Percentiles rank a stretch among this genome's conserved stretches.
Evolutionary conservation across 2,797 vertebrate genomes (phyloP).

Genomic region (Huso huso): DNA sequence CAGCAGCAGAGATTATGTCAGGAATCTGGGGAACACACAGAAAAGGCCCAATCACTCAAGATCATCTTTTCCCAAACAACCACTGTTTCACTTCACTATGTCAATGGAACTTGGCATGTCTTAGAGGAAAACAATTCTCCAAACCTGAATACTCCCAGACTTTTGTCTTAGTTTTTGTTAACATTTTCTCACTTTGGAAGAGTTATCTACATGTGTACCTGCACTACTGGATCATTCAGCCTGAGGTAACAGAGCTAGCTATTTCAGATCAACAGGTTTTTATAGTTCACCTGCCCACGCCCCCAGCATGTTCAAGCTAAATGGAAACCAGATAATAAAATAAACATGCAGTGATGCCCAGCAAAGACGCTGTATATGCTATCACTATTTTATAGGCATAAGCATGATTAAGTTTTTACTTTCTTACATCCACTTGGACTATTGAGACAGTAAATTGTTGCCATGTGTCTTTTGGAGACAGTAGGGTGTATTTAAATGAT

Average conservation of each 20-base stretch:
- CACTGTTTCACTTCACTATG: conserved; percentile 33
- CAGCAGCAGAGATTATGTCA: conserved; percentile 48
- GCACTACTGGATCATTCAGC: conserved; percentile 35
- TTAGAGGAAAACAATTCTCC: conserved; percentile 17
- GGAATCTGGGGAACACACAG: conserved; percentile 51
- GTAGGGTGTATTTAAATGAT: too few species aligned
- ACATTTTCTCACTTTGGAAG: conserved; percentile 22
- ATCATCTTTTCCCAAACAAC: conserved; percentile 53
- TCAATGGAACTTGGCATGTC: conserved; percentile 33
- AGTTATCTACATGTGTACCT: conserved; percentile 47
- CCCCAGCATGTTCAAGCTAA: neutral
- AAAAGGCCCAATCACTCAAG: conserved; percentile 51
- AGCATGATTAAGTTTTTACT: too few species aligned
- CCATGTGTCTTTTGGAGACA: too few species aligned
- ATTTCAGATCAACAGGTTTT: conserved; percentile 8
- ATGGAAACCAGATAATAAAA: neutral
- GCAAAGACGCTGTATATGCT: neutral
- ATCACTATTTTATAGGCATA: neutral
- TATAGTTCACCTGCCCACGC: neutral
- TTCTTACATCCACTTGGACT: too few species aligned
- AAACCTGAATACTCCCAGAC: conserved; percentile 24
- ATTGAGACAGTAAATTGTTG: too few species aligned
- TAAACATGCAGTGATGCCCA: neutral
- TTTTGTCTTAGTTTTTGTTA: conserved; percentile 45
- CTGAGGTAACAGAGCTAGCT: conserved; percentile 13